A percentile compares a stretch with the other conserved stretches of the same genome.
Conservation (phyloP, 1,140 invertebrate genomes). For the Cydia strobilella region DNA sequence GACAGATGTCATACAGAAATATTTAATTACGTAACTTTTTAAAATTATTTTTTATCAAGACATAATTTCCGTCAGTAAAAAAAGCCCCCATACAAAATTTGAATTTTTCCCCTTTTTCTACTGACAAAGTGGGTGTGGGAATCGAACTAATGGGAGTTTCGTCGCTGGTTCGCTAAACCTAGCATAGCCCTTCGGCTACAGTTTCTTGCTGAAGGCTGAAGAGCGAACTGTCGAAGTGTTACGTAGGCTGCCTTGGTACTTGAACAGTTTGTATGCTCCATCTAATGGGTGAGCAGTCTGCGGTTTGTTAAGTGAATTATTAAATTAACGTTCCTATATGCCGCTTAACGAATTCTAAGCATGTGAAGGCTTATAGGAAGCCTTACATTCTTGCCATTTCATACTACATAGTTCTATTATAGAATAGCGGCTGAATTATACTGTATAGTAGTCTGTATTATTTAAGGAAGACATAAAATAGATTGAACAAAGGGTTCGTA, state of each 20-base stretch:
- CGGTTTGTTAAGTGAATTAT: slow-evolving; percentile 9
- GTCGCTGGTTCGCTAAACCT: not conserved
- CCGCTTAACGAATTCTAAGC: slow-evolving; percentile 9
- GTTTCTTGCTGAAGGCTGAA: no score
- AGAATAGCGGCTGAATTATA: not conserved
- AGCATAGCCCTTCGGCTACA: not conserved
- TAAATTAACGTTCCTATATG: slow-evolving; percentile 13
- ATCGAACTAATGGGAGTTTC: no score
- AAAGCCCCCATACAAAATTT: no score
- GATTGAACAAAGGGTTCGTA: not conserved
- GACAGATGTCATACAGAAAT: no score
- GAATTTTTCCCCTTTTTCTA: no score
- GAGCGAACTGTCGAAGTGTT: no score
- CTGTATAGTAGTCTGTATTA: not conserved
- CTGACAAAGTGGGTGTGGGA: no score
- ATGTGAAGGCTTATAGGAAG: slow-evolving; percentile 13
- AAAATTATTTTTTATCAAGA: no score
- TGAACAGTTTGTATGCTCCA: not conserved
- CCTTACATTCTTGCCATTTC: not conserved
- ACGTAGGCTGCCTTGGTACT: not conserved
- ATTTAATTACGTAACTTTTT: no score
- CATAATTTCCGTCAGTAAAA: no score
- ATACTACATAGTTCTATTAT: not conserved
- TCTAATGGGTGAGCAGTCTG: not conserved
- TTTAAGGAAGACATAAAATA: not conserved